phyloP scores from a whole-genome alignment of 2,888 invertebrate genomes.

The Phengaris alcon region DNA sequence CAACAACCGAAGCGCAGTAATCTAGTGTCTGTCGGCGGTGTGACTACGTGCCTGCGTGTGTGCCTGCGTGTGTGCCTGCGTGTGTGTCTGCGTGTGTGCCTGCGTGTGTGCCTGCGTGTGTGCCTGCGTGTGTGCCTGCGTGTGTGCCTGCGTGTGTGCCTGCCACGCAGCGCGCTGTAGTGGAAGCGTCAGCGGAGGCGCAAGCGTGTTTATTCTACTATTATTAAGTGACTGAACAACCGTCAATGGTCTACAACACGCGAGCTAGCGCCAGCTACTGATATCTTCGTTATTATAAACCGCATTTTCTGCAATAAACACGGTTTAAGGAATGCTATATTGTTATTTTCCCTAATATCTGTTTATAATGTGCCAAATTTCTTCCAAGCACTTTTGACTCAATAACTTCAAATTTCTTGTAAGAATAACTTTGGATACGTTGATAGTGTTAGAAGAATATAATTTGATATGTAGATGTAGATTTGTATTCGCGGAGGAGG shows the following conservation, averaged over 20 bases:
- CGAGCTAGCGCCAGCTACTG: not conserved
- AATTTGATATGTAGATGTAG: constrained; percentile 39
- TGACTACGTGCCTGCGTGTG: not conserved
- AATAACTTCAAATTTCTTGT: not conserved
- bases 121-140: too few relatives aligned
- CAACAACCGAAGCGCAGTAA: constrained; percentile 2
- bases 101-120: too few relatives aligned
- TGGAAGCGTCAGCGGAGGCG: not conserved
- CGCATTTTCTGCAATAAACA: not conserved
- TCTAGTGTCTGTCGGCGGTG: not conserved
- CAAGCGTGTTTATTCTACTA: not conserved
- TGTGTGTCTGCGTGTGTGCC: too few relatives aligned
- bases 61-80: too few relatives aligned
- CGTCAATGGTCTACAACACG: not conserved
- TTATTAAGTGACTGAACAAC: not conserved
- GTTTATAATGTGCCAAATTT: not conserved
- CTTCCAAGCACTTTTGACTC: constrained; percentile 36
- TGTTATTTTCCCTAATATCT: not conserved
- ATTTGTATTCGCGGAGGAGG: not conserved
- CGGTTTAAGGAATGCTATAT: not conserved
- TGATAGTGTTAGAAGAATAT: not conserved
- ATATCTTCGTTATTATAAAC: not conserved
- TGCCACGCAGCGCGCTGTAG: not conserved
- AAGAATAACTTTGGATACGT: not conserved
- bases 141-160: not conserved